Percentiles rank a stretch among this genome's conserved stretches.
Evolutionary conservation across 2,797 vertebrate species (phyloP).

Genomic region (Chaetodon trifasciatus): DNA sequence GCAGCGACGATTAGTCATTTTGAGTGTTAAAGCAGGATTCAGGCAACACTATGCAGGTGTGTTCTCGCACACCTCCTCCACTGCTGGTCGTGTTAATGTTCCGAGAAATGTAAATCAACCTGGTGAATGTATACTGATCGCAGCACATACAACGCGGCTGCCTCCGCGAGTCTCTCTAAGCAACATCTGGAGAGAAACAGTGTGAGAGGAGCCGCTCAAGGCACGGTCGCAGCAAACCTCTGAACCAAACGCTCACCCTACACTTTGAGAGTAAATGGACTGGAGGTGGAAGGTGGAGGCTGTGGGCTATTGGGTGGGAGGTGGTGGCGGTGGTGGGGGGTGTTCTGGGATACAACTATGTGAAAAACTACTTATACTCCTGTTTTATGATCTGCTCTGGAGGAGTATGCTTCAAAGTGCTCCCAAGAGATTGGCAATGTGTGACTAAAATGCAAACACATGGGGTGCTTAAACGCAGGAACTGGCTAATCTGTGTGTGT

Average conservation of each 20-base stretch:
- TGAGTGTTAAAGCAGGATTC: not conserved
- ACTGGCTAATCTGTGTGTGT: constrained; percentile 79
- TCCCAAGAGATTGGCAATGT: constrained; percentile 84
- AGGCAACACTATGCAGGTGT: not conserved
- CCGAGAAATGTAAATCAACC: constrained; percentile 16
- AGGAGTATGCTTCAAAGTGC: constrained; percentile 84
- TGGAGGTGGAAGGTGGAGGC: constrained; percentile 69
- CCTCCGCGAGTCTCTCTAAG: not conserved
- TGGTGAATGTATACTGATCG: not conserved
- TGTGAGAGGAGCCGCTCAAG: constrained; percentile 13
- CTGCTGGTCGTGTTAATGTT: not conserved
- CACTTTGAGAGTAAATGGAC: constrained; percentile 34
- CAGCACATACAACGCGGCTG: not conserved
- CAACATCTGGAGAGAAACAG: constrained; percentile 58
- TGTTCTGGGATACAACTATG: constrained; percentile 78
- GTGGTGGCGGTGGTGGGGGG: constrained; percentile 35
- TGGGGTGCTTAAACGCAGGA: constrained; percentile 85
- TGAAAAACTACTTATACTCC: constrained; percentile 82
- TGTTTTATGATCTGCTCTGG: constrained; percentile 86
- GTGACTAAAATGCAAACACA: constrained; percentile 89
- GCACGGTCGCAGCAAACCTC: constrained; percentile 35
- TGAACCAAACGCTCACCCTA: constrained; percentile 22
- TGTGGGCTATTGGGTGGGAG: constrained; percentile 39
- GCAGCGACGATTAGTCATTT: not conserved
- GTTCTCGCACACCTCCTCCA: constrained; percentile 12